phyloP scores from a whole-genome alignment of 2,797 vertebrate species.

The Euthynnus affinis region DNA sequence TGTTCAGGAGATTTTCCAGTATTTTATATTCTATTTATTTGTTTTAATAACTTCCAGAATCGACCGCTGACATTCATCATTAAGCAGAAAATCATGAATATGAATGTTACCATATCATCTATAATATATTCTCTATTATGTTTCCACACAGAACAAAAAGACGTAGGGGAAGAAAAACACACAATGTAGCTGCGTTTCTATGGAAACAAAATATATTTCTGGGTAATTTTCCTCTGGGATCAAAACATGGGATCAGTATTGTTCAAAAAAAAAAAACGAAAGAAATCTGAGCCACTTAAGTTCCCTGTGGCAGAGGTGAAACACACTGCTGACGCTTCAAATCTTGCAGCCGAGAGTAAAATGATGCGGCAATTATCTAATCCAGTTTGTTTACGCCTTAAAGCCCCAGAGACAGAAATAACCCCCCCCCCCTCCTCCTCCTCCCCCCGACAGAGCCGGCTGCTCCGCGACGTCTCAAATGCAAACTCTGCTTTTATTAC shows the following conservation, averaged over 20 bases:
- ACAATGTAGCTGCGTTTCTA: slow-evolving; percentile 2
- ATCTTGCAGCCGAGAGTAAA: slow-evolving; percentile 52
- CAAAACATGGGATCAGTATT: slow-evolving; percentile 54
- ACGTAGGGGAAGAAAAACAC: slow-evolving; percentile 5
- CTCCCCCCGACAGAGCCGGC: slow-evolving; percentile 18
- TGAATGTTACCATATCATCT: no score
- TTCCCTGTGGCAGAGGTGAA: slow-evolving; percentile 54
- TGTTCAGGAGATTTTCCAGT: background rate
- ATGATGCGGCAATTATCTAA: slow-evolving; percentile 66
- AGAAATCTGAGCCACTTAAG: slow-evolving; percentile 57
- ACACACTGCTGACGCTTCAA: slow-evolving; percentile 47
- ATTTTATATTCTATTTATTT: no score
- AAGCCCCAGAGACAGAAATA: slow-evolving; percentile 61
- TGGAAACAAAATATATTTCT: slow-evolving; percentile 51
- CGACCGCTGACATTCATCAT: background rate
- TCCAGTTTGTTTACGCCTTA: slow-evolving; percentile 66
- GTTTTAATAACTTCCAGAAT: background rate
- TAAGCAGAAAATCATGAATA: background rate
- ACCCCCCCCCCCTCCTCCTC: slow-evolving; percentile 9
- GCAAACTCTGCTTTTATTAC: slow-evolving; percentile 55
- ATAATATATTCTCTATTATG: background rate
- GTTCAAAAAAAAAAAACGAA: slow-evolving; percentile 39
- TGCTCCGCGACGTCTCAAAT: slow-evolving; percentile 40
- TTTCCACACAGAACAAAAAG: background rate
- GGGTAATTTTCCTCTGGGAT: slow-evolving; percentile 48